Percentiles rank a stretch among this genome's conserved stretches.
Evolutionary conservation across 1,140 invertebrate species (phyloP).

Genomic region (Chironomus striatipennis): DNA sequence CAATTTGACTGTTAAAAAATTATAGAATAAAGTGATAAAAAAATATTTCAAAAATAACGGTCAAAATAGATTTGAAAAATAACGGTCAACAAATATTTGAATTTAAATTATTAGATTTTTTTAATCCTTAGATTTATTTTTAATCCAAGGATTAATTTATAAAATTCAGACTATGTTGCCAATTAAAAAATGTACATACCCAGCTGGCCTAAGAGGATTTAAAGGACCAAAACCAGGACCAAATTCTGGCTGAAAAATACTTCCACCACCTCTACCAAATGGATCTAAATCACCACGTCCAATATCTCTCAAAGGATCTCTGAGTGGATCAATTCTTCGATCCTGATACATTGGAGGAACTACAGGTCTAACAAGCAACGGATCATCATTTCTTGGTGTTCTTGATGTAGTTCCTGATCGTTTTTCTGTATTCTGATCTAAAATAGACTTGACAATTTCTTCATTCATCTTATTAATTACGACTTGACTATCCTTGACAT

Average conservation of each 20-base stretch:
- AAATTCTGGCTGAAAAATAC: slow-evolving; percentile 52
- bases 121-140: background rate
- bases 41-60: too few species aligned
- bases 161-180: background rate
- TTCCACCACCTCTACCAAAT: slow-evolving; percentile 54
- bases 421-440: slow-evolving; percentile 24
- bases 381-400: background rate
- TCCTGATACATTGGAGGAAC: background rate
- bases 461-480: slow-evolving; percentile 41
- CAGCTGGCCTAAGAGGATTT: background rate
- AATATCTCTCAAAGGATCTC: slow-evolving; percentile 42
- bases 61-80: too few species aligned
- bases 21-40: too few species aligned
- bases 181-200: slow-evolving; percentile 22
- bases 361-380: background rate
- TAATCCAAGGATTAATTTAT: too few species aligned
- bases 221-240: slow-evolving; percentile 28
- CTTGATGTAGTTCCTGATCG: slow-evolving; percentile 32
- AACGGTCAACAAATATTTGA: too few species aligned
- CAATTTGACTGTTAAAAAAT: too few species aligned
- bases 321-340: slow-evolving; percentile 14
- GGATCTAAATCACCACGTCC: slow-evolving; percentile 68
- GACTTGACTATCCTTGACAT: slow-evolving; percentile 41
- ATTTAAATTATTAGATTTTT: background rate
- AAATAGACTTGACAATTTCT: slow-evolving; percentile 40